Conservation (phyloP, 2,888 invertebrate genomes). For the Conchocele bisecta region DNA sequence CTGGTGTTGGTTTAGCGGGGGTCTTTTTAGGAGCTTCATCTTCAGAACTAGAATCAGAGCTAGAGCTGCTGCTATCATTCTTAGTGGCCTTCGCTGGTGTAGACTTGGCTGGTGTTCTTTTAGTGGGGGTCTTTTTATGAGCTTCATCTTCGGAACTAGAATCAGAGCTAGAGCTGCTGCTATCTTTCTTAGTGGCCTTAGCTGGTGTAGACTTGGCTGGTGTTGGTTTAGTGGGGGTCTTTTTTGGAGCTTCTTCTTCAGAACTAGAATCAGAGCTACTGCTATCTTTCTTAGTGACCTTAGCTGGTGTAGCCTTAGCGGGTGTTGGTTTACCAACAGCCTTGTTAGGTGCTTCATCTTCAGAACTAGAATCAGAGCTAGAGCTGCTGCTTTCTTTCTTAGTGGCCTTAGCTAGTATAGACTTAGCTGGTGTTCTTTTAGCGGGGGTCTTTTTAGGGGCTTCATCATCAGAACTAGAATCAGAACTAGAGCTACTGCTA, state of each 20-base stretch:
- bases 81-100: slow-evolving; percentile 21
- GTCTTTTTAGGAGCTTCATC: slow-evolving; percentile 19
- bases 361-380: slow-evolving; percentile 34
- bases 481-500: slow-evolving; percentile 52
- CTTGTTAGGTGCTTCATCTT: slow-evolving; percentile 20
- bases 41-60: slow-evolving; percentile 37
- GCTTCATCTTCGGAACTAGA: slow-evolving; percentile 18
- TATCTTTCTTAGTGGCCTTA: neutral
- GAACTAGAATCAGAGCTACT: slow-evolving; percentile 38
- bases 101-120: slow-evolving; percentile 5
- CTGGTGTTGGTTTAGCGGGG: slow-evolving; percentile 44
- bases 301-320: slow-evolving; percentile 5
- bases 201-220: slow-evolving; percentile 2
- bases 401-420: neutral
- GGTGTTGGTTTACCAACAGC: slow-evolving; percentile 14
- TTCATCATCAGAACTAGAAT: slow-evolving; percentile 57
- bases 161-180: slow-evolving; percentile 17
- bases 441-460: slow-evolving; percentile 1
- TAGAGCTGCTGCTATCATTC: slow-evolving; percentile 37
- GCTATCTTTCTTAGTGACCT: slow-evolving; percentile 4
- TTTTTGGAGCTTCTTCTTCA: slow-evolving; percentile 31
- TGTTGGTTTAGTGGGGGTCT: neutral
- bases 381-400: slow-evolving; percentile 23
- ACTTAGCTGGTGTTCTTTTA: slow-evolving; percentile 22
- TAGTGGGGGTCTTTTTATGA: slow-evolving; percentile 1